Conservation (phyloP, 2,888 invertebrate genomes). For the Idaea aversata region DNA sequence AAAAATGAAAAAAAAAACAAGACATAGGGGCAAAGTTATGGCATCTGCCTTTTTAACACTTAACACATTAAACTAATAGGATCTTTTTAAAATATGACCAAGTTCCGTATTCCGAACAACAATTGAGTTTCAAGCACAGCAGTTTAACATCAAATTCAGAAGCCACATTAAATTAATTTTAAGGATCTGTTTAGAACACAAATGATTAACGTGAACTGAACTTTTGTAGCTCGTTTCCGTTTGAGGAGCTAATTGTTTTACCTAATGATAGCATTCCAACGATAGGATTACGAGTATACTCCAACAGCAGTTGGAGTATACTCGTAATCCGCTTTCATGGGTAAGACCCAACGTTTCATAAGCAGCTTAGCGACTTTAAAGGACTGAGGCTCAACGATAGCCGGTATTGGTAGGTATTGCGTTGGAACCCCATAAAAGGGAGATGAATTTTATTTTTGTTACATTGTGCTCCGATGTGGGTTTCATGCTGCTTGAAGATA, state of each 20-base stretch:
- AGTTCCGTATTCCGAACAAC: too few species aligned
- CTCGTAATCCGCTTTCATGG: background rate
- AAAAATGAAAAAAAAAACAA: too few species aligned
- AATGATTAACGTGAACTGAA: background rate
- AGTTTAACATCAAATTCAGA: too few species aligned
- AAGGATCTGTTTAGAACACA: too few species aligned
- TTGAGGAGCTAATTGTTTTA: background rate
- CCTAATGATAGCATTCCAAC: background rate
- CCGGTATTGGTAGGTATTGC: constrained; percentile 59
- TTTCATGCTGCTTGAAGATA: constrained; percentile 48
- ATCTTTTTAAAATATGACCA: too few species aligned
- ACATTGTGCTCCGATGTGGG: constrained; percentile 46
- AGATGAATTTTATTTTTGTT: constrained; percentile 61
- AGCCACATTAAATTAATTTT: too few species aligned
- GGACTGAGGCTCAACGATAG: constrained; percentile 57
- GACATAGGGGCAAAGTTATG: too few species aligned
- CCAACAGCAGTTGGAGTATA: constrained; percentile 5
- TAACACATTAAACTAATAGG: too few species aligned
- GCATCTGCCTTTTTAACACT: too few species aligned
- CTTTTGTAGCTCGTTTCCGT: background rate
- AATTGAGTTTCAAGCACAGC: too few species aligned
- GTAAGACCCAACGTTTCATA: constrained; percentile 25
- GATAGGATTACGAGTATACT: background rate
- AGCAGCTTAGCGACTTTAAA: constrained; percentile 45
- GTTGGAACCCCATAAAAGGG: constrained; percentile 57